Base-by-base conservation (phyloP, 2,888 invertebrate genomes). In the Branchinecta sandiegonensis region DNA sequence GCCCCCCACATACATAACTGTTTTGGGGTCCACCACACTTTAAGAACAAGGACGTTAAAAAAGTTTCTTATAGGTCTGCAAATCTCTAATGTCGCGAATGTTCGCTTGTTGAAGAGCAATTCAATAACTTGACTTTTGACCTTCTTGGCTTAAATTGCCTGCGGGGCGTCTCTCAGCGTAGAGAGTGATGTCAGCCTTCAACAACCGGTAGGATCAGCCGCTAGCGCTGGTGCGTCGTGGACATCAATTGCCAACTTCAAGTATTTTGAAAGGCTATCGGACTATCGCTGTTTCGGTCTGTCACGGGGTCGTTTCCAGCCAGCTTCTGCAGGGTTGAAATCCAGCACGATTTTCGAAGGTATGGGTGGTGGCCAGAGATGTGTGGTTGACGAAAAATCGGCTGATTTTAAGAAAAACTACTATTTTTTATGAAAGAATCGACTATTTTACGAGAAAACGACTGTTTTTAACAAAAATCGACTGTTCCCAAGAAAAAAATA, bases 261-360 rank as follows among this genome's bases (percentile, higher is more conserved):
- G 50, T 50, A 50, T 2, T 50, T 50, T 50, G 50, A 50, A 50
- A 50, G 50, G n/a, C 50, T 50, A 3, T 50, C n/a, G 13, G 50
- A 50, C n/a, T 50, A 50, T 50, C 50, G 50, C 13, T 50, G 50
- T 50, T 50, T 50, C 50, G 50, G 3, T 50, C 50, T 48, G 50
- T n/a, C 50, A 2, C 3, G 50, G 50, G 50, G 50, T 50, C n/a
- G n/a, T n/a, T n/a, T n/a, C 50, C 50, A 50, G 50, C 50, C 50
- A n/a, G 50, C 50, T 50, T 50, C 50, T 50, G 50, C 50, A 2
- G 50, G 50, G 50, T n/a, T 50, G n/a, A 3, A 50, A n/a, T 50
- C 50, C 50, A 3, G 50, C 50, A 50, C 50, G 50, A 13, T 50
- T 50, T 50, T 50, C n/a, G 50, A 1, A 50, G 50, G 50, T 50